phyloP scores from a whole-genome alignment of 1,140 invertebrate species.

The Chironomus striatipennis region DNA sequence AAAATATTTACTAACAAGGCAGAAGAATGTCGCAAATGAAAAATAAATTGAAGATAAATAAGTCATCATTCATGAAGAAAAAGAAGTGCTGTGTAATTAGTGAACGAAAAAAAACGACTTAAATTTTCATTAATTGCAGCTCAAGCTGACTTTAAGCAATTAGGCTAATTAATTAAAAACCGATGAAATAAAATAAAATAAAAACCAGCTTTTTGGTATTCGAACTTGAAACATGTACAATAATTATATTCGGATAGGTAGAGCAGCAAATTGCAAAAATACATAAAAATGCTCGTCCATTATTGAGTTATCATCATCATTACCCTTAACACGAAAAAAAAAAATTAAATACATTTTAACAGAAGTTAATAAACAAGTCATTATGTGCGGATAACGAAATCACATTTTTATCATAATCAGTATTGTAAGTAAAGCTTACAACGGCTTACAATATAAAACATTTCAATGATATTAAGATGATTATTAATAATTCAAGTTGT shows the following conservation, averaged over 20 bases:
- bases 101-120: not conserved
- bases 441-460: no score
- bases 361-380: not conserved
- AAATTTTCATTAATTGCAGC: not conserved
- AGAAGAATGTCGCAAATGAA: no score
- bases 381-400: not conserved
- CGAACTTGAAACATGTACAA: conserved; percentile 1
- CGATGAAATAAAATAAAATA: conserved; percentile 4
- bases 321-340: not conserved
- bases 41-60: no score
- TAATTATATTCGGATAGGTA: not conserved
- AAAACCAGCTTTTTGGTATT: not conserved
- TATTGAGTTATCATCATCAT: no score
- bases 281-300: not conserved
- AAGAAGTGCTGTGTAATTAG: not conserved
- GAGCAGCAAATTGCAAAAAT: not conserved
- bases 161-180: conserved; percentile 10
- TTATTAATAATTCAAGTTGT: no score
- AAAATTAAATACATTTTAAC: not conserved
- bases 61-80: not conserved
- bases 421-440: no score
- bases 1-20: no score
- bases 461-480: no score
- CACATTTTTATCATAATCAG: no score
- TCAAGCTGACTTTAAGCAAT: not conserved